Percentiles rank a stretch among this genome's conserved stretches.
Conservation (phyloP, 2,888 invertebrate species). For the Portevinia maculata region DNA sequence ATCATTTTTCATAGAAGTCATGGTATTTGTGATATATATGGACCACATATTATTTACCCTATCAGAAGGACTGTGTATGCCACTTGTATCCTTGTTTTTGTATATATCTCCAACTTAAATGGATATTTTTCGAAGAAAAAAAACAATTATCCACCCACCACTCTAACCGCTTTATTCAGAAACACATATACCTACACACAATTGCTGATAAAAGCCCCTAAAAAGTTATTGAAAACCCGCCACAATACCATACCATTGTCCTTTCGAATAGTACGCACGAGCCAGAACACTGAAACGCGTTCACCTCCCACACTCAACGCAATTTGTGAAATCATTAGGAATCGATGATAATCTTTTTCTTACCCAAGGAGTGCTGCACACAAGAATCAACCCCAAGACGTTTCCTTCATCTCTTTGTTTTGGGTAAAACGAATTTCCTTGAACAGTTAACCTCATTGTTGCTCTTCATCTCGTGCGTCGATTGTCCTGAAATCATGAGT, state of each 20-base stretch:
- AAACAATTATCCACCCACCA: constrained; percentile 52
- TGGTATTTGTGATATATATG: too few species aligned
- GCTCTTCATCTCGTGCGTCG: constrained; percentile 14
- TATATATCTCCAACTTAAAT: constrained; percentile 27
- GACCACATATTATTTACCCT: too few species aligned
- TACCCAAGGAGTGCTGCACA: constrained; percentile 16
- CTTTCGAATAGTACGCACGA: constrained; percentile 29
- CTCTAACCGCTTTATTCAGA: constrained; percentile 45
- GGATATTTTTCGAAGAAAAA: constrained; percentile 15
- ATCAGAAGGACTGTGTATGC: too few species aligned
- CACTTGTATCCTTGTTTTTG: not conserved
- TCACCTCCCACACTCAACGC: constrained; percentile 31
- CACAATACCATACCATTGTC: constrained; percentile 31
- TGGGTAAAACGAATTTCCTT: constrained; percentile 21
- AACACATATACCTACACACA: constrained; percentile 8
- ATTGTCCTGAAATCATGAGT: constrained; percentile 64
- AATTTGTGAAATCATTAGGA: constrained; percentile 61
- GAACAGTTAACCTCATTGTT: constrained; percentile 44
- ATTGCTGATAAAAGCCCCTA: constrained; percentile 13
- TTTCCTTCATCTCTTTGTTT: constrained; percentile 38
- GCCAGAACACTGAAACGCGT: constrained; percentile 13
- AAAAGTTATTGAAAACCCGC: constrained; percentile 47
- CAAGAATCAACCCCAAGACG: constrained; percentile 19
- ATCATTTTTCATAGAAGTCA: too few species aligned
- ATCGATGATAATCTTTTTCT: constrained; percentile 65